Percentiles rank a stretch among this genome's conserved stretches.
Conservation (phyloP, 2,113 vertebrate species). For the Oxygymnocypris stewartii region DNA sequence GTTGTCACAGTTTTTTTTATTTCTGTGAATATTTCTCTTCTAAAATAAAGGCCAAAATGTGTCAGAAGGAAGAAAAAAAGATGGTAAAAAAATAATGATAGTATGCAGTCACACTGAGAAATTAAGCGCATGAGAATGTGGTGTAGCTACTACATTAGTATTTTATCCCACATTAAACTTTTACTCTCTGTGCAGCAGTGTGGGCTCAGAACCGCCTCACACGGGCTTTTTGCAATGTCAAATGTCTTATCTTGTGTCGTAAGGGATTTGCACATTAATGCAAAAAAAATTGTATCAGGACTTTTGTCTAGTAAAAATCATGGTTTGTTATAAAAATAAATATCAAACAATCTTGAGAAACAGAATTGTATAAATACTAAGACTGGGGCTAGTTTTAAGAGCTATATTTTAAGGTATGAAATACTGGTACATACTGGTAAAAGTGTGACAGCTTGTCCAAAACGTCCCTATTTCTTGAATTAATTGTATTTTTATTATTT, state of each 20-base stretch:
- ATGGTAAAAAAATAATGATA: neutral
- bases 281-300: neutral
- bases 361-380: neutral
- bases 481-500: neutral
- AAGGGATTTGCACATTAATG: neutral
- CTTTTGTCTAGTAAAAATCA: neutral
- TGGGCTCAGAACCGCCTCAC: neutral
- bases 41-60: neutral
- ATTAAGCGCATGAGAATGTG: neutral
- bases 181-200: conserved; percentile 2
- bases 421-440: neutral
- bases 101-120: neutral
- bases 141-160: neutral
- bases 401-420: neutral
- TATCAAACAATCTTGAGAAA: neutral
- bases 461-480: neutral
- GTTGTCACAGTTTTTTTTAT: neutral
- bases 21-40: neutral
- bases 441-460: neutral
- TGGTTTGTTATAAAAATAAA: neutral
- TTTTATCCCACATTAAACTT: neutral
- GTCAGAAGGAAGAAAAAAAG: neutral
- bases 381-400: neutral
- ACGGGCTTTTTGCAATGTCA: neutral
- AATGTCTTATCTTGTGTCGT: neutral